Percentiles rank a stretch among this genome's conserved stretches.
These are phyloP conservation scores for Altica lythri DNA, from an alignment of 2,888 invertebrate genomes.

Conservation along the genomic window DNA sequence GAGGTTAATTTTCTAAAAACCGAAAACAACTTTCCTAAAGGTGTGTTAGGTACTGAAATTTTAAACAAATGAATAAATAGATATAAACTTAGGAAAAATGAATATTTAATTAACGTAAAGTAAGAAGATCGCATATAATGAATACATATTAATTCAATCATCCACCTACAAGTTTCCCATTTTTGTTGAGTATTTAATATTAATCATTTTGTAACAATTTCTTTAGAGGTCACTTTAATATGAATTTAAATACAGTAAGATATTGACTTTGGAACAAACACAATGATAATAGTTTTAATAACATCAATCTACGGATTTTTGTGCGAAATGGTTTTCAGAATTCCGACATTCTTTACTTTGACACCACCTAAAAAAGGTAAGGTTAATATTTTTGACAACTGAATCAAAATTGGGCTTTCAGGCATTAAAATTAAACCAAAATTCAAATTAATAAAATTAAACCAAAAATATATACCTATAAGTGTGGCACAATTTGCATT, in stretches of 20 bases:
- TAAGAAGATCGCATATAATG: constrained; percentile 21
- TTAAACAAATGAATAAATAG: no score
- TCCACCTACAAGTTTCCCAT: constrained; percentile 31
- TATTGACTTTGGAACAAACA: neutral
- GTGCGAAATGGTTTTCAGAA: constrained; percentile 33
- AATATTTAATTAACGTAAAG: no score
- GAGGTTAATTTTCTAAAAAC: no score
- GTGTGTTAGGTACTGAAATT: no score
- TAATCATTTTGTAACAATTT: constrained; percentile 13
- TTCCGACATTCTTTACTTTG: constrained; percentile 32
- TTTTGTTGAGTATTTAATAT: constrained; percentile 19
- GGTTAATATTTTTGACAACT: constrained; percentile 32
- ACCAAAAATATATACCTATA: neutral
- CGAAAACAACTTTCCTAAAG: no score
- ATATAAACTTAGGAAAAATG: no score
- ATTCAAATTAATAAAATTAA: constrained; percentile 9
- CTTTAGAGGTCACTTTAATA: constrained; percentile 8
- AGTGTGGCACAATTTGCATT: neutral
- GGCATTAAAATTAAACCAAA: constrained; percentile 16
- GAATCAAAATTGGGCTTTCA: constrained; percentile 4
- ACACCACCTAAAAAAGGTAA: constrained; percentile 33
- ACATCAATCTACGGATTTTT: constrained; percentile 22
- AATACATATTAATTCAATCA: constrained; percentile 11
- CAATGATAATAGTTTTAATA: constrained; percentile 21
- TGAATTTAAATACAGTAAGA: constrained; percentile 13